These are phyloP conservation scores for Notocelia uddmanniana DNA, from an alignment of 2,888 invertebrate species.

Conservation along the genomic window DNA sequence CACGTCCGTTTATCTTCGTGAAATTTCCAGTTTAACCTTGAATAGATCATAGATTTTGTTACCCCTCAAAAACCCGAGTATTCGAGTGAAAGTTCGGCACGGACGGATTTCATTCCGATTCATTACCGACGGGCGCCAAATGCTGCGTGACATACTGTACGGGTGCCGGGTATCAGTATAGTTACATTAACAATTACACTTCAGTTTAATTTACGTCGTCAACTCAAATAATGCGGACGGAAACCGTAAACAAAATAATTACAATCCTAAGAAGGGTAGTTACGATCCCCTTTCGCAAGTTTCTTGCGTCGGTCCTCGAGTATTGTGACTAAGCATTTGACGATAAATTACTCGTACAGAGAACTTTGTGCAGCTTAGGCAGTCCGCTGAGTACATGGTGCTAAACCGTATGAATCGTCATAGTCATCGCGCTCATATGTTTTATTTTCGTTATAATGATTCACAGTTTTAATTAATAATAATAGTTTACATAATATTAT, in stretches of 20 bases:
- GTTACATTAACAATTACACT: conserved; percentile 68
- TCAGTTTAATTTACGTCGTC: conserved; percentile 66
- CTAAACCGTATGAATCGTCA: conserved; percentile 10
- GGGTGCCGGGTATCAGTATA: conserved; percentile 55
- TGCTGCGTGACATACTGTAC: conserved; percentile 7
- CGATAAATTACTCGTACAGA: conserved; percentile 67
- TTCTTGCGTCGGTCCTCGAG: conserved; percentile 60
- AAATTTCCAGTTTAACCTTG: background rate
- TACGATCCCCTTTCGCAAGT: conserved; percentile 68
- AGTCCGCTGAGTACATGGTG: conserved; percentile 21
- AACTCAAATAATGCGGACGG: conserved; percentile 65
- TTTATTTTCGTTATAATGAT: background rate
- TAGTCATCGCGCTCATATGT: background rate
- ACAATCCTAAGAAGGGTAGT: conserved; percentile 66
- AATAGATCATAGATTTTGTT: background rate
- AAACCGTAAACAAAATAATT: conserved; percentile 74
- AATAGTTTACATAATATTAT: background rate
- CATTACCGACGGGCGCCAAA: conserved; percentile 24
- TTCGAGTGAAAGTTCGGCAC: conserved; percentile 4
- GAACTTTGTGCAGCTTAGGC: conserved; percentile 56
- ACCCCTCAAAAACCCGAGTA: background rate
- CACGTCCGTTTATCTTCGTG: too few species aligned
- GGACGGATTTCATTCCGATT: conserved; percentile 35
- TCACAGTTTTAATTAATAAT: background rate
- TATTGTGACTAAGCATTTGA: conserved; percentile 66